These are phyloP conservation scores for Sturnus vulgaris DNA, from an alignment of 2,113 vertebrate genomes.

Conservation along the genomic window DNA sequence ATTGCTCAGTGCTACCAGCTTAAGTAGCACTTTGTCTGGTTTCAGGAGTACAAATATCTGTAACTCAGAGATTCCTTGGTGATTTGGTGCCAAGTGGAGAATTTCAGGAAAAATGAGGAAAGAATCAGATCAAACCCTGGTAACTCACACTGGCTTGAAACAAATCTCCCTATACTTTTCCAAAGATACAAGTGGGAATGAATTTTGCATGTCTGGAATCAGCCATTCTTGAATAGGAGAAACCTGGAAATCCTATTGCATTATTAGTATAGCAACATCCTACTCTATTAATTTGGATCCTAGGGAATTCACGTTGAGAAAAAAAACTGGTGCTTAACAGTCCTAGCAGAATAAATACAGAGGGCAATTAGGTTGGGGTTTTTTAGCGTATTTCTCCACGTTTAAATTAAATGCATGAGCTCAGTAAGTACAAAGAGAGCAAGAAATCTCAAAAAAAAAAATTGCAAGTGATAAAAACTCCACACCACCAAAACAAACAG, in stretches of 20 bases:
- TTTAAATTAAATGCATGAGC: not conserved
- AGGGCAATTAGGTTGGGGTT: not conserved
- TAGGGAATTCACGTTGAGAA: not conserved
- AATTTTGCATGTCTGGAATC: not conserved
- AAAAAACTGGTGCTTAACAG: not conserved
- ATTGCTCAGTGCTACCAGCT: not conserved
- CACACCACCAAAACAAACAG: not conserved
- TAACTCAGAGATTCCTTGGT: not conserved
- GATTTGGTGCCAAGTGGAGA: not conserved
- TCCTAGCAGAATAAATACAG: not conserved
- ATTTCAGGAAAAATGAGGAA: not conserved
- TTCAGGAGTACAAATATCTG: not conserved
- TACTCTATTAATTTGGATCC: not conserved
- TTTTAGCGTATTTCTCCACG: accelerated
- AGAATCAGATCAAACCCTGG: not conserved
- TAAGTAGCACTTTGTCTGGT: not conserved
- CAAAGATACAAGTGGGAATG: not conserved
- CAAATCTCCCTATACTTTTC: not conserved
- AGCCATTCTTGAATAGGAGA: not conserved
- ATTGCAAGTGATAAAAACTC: not conserved
- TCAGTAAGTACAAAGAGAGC: not conserved
- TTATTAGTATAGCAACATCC: not conserved
- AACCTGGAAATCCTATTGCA: not conserved
- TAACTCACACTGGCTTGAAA: not conserved
- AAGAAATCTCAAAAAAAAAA: not conserved